Conservation (phyloP, 2,888 invertebrate species). For the Gandaritis pyraliata region DNA sequence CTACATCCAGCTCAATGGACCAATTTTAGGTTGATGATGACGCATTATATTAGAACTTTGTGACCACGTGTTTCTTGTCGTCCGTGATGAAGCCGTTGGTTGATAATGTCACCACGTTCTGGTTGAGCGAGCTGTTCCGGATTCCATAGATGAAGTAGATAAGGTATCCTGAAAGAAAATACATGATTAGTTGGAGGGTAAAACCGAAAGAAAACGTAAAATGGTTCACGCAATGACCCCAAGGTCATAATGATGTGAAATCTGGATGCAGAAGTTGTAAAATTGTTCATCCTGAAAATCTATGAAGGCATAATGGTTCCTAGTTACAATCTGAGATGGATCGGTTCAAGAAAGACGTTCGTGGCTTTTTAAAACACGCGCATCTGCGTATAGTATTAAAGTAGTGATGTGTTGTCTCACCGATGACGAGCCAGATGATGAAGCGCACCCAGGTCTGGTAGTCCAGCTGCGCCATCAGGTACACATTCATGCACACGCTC, state of each 20-base stretch:
- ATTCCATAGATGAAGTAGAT: slow-evolving; percentile 96
- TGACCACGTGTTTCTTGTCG: slow-evolving; percentile 51
- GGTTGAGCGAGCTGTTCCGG: slow-evolving; percentile 88
- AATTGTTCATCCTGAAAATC: too few species aligned
- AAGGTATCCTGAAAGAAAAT: slow-evolving; percentile 86
- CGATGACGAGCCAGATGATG: slow-evolving; percentile 92
- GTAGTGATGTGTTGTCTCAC: slow-evolving; percentile 67
- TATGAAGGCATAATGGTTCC: too few species aligned
- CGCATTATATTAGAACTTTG: slow-evolving; percentile 62
- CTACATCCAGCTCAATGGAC: too few species aligned
- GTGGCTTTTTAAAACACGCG: too few species aligned
- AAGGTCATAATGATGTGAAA: too few species aligned
- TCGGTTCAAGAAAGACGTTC: too few species aligned
- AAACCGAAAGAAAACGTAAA: too few species aligned
- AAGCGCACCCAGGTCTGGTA: slow-evolving; percentile 95
- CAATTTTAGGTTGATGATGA: too few species aligned
- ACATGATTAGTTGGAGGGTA: not conserved
- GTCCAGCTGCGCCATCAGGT: slow-evolving; percentile 95
- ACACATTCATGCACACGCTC: slow-evolving; percentile 94
- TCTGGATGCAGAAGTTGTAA: too few species aligned
- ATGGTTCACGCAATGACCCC: too few species aligned
- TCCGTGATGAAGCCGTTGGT: slow-evolving; percentile 50
- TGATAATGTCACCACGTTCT: slow-evolving; percentile 29
- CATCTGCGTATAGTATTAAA: too few species aligned
- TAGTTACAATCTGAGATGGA: too few species aligned